phyloP scores from a whole-genome alignment of 2,888 invertebrate genomes.

The Xylophagus ater region DNA sequence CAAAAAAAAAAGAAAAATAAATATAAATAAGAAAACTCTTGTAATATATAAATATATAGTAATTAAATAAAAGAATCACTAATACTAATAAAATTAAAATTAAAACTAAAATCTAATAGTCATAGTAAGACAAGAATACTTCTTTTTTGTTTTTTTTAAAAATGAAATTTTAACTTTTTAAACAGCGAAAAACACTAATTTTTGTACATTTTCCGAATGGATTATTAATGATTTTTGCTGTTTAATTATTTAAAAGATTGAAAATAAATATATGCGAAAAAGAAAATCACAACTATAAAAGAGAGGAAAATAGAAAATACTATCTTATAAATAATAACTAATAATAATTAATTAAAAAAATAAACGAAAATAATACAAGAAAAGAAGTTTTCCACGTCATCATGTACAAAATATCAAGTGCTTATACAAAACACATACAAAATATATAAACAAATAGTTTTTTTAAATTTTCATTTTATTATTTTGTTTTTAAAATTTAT shows the following conservation, averaged over 20 bases:
- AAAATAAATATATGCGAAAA: background rate
- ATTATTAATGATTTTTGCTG: too few species aligned
- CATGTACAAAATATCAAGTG: constrained; percentile 18
- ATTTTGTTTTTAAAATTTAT: background rate
- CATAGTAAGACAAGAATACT: constrained; percentile 5
- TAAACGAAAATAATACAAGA: too few species aligned
- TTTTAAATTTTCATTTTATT: background rate
- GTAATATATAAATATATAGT: constrained; percentile 12
- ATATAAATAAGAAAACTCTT: constrained; percentile 6
- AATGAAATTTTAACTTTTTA: too few species aligned
- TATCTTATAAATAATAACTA: constrained; percentile 15
- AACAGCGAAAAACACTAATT: too few species aligned
- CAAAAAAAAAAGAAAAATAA: constrained; percentile 19
- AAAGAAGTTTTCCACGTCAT: too few species aligned
- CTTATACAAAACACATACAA: constrained; percentile 11
- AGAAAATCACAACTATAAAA: constrained; percentile 5
- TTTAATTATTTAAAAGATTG: background rate
- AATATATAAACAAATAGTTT: constrained; percentile 3
- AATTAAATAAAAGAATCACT: constrained; percentile 9
- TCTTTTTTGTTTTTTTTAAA: too few species aligned
- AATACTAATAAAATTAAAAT: constrained; percentile 6
- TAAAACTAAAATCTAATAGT: constrained; percentile 9
- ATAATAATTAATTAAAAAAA: too few species aligned
- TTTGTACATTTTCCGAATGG: too few species aligned
- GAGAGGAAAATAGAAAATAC: constrained; percentile 18